A percentile compares a stretch with the other conserved stretches of the same genome.
Conservation (phyloP, 1,140 invertebrate species). For the Drosophila gunungcola region DNA sequence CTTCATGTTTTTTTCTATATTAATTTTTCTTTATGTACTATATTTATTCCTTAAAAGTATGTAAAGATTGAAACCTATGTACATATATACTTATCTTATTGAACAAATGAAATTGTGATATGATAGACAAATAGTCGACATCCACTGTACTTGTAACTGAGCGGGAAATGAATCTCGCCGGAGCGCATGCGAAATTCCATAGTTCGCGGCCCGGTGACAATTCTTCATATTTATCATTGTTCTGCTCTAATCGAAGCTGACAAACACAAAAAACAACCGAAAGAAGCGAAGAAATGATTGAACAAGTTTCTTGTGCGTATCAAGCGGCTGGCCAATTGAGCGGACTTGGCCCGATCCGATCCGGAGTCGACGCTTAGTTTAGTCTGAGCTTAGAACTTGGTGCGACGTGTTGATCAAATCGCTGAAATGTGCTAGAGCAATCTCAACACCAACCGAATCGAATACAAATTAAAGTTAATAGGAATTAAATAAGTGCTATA, state of each 20-base stretch:
- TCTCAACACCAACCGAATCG: constrained; percentile 11
- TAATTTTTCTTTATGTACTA: no score
- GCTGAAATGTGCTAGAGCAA: constrained; percentile 50
- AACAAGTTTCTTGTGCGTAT: constrained; percentile 79
- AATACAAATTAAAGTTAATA: constrained; percentile 14
- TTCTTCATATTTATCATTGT: constrained; percentile 55
- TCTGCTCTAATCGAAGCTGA: constrained; percentile 39
- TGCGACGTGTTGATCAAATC: constrained; percentile 62
- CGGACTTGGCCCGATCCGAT: constrained; percentile 10
- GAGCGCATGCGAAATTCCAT: constrained; percentile 52
- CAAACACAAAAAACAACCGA: constrained; percentile 32
- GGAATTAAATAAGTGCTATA: constrained; percentile 5
- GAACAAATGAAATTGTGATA: no score
- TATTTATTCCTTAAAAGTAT: no score
- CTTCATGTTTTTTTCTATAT: not conserved
- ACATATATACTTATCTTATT: no score
- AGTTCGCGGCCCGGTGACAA: constrained; percentile 50
- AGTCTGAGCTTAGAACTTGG: constrained; percentile 73
- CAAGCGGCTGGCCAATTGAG: constrained; percentile 34
- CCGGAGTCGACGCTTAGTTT: constrained; percentile 32
- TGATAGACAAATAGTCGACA: not conserved
- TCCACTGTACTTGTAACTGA: constrained; percentile 11
- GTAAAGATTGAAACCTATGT: no score
- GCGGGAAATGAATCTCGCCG: constrained; percentile 8
- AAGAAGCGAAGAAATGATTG: constrained; percentile 63